A percentile compares a stretch with the other conserved stretches of the same genome.
These are phyloP conservation scores for Leptopterna dolabrata DNA, from an alignment of 2,888 invertebrate genomes.

Conservation along the genomic window DNA sequence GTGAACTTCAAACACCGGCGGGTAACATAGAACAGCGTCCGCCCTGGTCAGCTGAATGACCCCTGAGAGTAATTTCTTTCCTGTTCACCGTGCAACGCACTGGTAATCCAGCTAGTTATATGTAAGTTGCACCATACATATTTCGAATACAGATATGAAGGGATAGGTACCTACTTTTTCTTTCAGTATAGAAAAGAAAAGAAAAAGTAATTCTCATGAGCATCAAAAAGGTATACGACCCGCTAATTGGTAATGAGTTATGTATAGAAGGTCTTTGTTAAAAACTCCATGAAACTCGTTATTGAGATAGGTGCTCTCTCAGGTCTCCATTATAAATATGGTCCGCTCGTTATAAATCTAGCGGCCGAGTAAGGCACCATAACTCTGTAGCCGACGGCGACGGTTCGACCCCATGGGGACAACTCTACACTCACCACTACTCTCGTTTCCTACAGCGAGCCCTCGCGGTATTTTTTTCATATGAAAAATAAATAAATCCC, in stretches of 20 bases:
- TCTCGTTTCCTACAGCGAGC: neutral
- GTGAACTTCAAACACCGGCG: no score
- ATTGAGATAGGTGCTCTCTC: constrained; percentile 1
- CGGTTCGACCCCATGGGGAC: constrained; percentile 50
- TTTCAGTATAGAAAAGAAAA: neutral
- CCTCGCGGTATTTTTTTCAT: neutral
- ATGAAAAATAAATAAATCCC: neutral
- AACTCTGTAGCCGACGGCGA: constrained; percentile 6
- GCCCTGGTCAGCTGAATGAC: no score
- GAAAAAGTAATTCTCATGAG: neutral
- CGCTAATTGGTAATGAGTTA: constrained; percentile 50
- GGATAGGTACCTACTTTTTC: neutral
- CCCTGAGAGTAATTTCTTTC: no score
- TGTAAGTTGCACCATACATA: no score
- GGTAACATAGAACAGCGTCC: no score
- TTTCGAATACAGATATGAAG: no score
- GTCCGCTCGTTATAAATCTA: constrained; percentile 44
- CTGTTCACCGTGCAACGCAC: no score
- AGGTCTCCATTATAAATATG: constrained; percentile 45
- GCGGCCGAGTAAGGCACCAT: constrained; percentile 42
- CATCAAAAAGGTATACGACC: constrained; percentile 37
- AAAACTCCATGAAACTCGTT: constrained; percentile 46
- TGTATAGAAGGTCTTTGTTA: constrained; percentile 38
- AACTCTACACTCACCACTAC: constrained; percentile 42
- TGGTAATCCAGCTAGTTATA: no score